Evolutionary conservation across 2,113 vertebrate species (phyloP), one percentile per base, ranked within the genome.

Genomic region (Pituophis catenifer): DNA sequence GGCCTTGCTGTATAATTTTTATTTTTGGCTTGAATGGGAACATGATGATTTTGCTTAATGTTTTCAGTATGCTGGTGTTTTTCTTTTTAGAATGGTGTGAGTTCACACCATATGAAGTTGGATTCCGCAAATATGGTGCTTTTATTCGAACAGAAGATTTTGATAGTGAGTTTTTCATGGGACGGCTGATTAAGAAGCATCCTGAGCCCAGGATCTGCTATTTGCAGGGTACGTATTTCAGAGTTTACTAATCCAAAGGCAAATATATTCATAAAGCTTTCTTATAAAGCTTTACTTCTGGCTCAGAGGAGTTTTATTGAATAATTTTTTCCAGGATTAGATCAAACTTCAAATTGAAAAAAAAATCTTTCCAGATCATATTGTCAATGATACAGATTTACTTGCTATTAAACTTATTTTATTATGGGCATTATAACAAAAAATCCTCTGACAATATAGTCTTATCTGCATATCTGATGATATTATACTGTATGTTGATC

Each of bases 151-250:
- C 97, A 50, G 96, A 98, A 91, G 93, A 98, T 90, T 98, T 98
- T 29, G 96, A 97, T 93, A 98, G 97, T 0, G 96, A 98, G 75
- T 98, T 98, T 94, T 97, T 97, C 94, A 98, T 98, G 97, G 97
- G 97, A 13, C 94, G 95, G 0, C 95, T 98, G 1, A 3, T 98
- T 38, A 95, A 87, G 70, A 97, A 96, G 87, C 96, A 0, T 89
- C 96, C 97, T 94, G 97, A 98, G 93, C 96, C 96, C 33, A 96
- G 96, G 92, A 97, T 98, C 95, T 97, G 97, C 95, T 98, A 95
- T 93, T 93, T 98, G 15, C 96, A 96, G 93, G 97, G 97, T 98
- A 95, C 59, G 75, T 3, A 86, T 85, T 85, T 81, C 48, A 57
- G 33, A 85, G 85, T 1, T 33, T 88, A n/a, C 5, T 85, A 50